Evolutionary conservation across 23 tunicate species (phyloP).

Genomic region (Trididemnum nubilum): DNA sequence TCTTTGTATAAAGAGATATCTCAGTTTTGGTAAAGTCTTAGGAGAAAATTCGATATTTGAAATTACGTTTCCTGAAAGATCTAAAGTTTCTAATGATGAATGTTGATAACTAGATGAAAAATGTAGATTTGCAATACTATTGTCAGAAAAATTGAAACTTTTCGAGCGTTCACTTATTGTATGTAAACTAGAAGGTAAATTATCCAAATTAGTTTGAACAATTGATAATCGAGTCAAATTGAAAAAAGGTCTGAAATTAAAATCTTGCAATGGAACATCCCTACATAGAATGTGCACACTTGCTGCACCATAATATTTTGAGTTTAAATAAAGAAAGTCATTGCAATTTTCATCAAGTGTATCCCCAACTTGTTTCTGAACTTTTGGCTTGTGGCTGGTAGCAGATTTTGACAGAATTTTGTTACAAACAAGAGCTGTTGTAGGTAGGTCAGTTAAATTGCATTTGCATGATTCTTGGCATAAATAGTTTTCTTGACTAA

Average conservation of each 20-base stretch:
- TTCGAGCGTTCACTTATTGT: neutral
- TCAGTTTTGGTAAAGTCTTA: neutral
- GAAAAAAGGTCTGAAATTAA: neutral
- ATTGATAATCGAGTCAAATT: slow-evolving; percentile 11
- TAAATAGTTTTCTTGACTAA: too few species aligned
- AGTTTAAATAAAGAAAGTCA: too few species aligned
- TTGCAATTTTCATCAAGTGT: too few species aligned
- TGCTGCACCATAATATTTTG: too few species aligned
- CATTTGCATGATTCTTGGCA: too few species aligned
- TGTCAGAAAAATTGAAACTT: slow-evolving; percentile 26
- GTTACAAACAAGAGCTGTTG: too few species aligned
- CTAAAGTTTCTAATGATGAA: neutral
- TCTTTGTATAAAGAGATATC: slow-evolving; percentile 4
- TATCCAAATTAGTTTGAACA: neutral
- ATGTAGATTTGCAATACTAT: neutral
- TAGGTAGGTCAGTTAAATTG: too few species aligned
- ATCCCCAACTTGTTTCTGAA: too few species aligned
- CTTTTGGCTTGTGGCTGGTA: too few species aligned
- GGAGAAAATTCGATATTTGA: neutral
- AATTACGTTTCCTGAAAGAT: slow-evolving; percentile 30
- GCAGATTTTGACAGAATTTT: too few species aligned
- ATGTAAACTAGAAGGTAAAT: neutral
- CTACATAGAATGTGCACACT: too few species aligned
- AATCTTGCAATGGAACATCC: too few species aligned
- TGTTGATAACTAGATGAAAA: neutral